Evolutionary conservation across 37 sponge, comb jelly and placozoan genomes (phyloP), one percentile per base, ranked within the genome.

Genomic region (Crambe crambe): DNA sequence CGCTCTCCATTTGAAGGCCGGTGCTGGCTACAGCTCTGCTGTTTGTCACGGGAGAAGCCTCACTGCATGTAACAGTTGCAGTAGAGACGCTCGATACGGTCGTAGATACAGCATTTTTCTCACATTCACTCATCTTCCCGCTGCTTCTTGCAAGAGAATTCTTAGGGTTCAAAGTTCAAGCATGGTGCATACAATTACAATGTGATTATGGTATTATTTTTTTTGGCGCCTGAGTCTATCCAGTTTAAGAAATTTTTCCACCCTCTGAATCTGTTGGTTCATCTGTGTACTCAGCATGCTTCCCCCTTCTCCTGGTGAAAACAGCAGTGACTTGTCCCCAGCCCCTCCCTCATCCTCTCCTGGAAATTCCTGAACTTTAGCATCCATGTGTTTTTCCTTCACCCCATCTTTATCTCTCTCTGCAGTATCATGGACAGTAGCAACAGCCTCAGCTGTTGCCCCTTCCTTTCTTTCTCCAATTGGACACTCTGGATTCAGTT

Each of bases 171-270:
- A 47, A 6, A 15, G 51, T 15, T 6, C 51, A 47, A 15, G 51
- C 51, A 12, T 12, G 12, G 51, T 47, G 6, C 51, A 47, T 15
- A 47, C 12, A 12, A 6, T 47, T 47, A 47, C 12, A 47, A 47
- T 47, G 12, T 12, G 12, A 47, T 6, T 47, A n/a, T n/a, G n/a
- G n/a, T n/a, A n/a, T 47, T 47, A 65, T 42, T 73, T 60, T 56
- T 83, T 83, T 42, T 72, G n/a, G 44, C 77, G 36, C 23, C 72
- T 75, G 0, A 92, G 81, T 56, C 85, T 68, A 63, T 92, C 92
- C 23, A 44, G 30, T 80, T 75, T 83, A 37, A 92, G 73, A 58
- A 92, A 87, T 10, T 43, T 44, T 23, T 78, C 62, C 54, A 83
- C 89, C 47, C 58, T 74, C 23, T 74, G 43, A 57, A 89, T 89